Evolutionary conservation across 1,140 invertebrate genomes (phyloP).

Genomic region (Heliconius congener): DNA sequence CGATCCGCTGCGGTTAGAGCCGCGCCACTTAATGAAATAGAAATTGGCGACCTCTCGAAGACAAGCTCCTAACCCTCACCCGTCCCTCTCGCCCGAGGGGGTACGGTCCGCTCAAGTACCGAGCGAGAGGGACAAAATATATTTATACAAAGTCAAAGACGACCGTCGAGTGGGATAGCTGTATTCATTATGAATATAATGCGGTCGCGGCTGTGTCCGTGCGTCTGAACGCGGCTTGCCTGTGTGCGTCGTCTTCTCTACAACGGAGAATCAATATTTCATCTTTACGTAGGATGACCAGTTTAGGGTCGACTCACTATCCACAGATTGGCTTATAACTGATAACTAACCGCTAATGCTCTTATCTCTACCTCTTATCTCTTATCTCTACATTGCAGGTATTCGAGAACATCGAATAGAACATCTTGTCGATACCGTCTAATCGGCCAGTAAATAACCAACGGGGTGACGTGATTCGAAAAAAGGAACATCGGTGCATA

Average conservation of each 20-base stretch:
- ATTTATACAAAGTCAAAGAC: slow-evolving; percentile 81
- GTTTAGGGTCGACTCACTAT: slow-evolving; percentile 46
- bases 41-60: slow-evolving; percentile 79
- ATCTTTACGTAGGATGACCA: slow-evolving; percentile 74
- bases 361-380: background rate
- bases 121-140: slow-evolving; percentile 75
- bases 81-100: slow-evolving; percentile 62
- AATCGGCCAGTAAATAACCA: slow-evolving; percentile 28
- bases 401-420: background rate
- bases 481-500: slow-evolving; percentile 61
- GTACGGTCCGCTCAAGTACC: slow-evolving; percentile 58
- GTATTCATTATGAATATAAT: slow-evolving; percentile 82
- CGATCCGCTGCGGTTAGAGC: slow-evolving; percentile 73
- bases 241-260: slow-evolving; percentile 70
- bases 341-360: background rate
- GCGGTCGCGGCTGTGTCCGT: slow-evolving; percentile 75
- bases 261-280: slow-evolving; percentile 78
- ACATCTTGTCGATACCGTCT: background rate
- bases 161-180: slow-evolving; percentile 77
- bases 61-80: slow-evolving; percentile 71
- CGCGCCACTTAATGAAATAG: slow-evolving; percentile 80
- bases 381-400: background rate
- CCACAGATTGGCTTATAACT: slow-evolving; percentile 1
- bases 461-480: slow-evolving; percentile 48
- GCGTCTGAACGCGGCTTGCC: slow-evolving; percentile 53